A percentile compares a stretch with the other conserved stretches of the same genome.
phyloP scores from a whole-genome alignment of 2,888 invertebrate genomes.

The Limnephilus rhombicus region DNA sequence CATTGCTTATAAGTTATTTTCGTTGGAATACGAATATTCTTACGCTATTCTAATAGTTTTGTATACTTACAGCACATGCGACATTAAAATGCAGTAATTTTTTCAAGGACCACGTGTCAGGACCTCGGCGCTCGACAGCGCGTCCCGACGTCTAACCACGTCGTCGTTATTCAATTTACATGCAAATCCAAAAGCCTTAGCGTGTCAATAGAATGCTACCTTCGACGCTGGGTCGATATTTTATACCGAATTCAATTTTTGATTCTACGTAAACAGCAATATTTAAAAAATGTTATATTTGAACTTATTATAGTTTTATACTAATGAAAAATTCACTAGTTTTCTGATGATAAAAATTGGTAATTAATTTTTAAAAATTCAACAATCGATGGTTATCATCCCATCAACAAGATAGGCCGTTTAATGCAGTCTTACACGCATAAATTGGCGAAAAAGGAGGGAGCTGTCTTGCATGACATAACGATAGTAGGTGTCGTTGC shows the following conservation, averaged over 20 bases:
- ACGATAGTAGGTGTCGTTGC: too few relatives aligned
- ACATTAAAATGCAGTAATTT: constrained; percentile 36
- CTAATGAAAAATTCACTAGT: too few relatives aligned
- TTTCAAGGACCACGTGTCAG: constrained; percentile 21
- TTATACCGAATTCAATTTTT: constrained; percentile 46
- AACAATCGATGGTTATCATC: neutral
- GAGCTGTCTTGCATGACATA: too few relatives aligned
- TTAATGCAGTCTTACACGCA: too few relatives aligned
- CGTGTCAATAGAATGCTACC: constrained; percentile 65
- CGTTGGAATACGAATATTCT: neutral
- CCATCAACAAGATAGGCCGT: neutral
- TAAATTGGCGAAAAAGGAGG: too few relatives aligned
- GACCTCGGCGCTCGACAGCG: neutral
- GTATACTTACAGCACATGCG: neutral
- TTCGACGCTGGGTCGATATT: constrained; percentile 50
- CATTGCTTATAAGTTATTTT: neutral
- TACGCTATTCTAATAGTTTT: neutral
- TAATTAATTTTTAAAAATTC: neutral
- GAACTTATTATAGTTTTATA: too few relatives aligned
- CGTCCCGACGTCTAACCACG: constrained; percentile 68
- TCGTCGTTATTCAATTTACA: constrained; percentile 79
- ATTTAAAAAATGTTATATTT: neutral
- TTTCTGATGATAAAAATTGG: too few relatives aligned
- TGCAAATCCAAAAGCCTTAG: constrained; percentile 72
- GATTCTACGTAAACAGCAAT: neutral